Evolutionary conservation across 2,797 vertebrate genomes (phyloP).

Genomic region (Manis pentadactyla): DNA sequence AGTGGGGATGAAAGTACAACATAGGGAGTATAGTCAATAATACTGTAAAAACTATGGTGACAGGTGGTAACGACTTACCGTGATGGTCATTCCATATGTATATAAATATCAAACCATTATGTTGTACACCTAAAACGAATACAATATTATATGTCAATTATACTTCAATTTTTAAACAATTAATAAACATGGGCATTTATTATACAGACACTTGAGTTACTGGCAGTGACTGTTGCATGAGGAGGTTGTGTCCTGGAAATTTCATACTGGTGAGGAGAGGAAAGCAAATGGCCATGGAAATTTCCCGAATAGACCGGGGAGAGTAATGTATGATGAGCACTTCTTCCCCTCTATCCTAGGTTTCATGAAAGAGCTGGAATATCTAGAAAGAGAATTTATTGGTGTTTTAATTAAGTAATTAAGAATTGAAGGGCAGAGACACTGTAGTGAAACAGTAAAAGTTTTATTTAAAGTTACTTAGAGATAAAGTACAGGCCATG

Average conservation of each 20-base stretch:
- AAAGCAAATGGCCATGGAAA: background rate
- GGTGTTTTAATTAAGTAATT: constrained; percentile 57
- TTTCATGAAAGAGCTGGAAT: background rate
- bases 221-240: background rate
- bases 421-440: too few species aligned
- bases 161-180: background rate
- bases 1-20: background rate
- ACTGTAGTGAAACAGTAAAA: too few species aligned
- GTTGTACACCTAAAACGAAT: background rate
- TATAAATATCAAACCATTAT: background rate
- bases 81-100: background rate
- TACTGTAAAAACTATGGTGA: background rate
- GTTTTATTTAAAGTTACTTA: too few species aligned
- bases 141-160: background rate
- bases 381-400: constrained; percentile 27
- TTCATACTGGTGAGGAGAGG: background rate
- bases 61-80: background rate
- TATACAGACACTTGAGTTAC: background rate
- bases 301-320: background rate
- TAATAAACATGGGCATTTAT: background rate
- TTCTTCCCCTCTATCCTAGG: background rate
- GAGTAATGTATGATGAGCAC: background rate
- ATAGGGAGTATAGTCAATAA: background rate
- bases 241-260: background rate
- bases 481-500: too few species aligned